Percentiles rank a stretch among this genome's conserved stretches.
Evolutionary conservation across 2,113 vertebrate species (phyloP).

Genomic region (Ornithorhynchus anatinus): DNA sequence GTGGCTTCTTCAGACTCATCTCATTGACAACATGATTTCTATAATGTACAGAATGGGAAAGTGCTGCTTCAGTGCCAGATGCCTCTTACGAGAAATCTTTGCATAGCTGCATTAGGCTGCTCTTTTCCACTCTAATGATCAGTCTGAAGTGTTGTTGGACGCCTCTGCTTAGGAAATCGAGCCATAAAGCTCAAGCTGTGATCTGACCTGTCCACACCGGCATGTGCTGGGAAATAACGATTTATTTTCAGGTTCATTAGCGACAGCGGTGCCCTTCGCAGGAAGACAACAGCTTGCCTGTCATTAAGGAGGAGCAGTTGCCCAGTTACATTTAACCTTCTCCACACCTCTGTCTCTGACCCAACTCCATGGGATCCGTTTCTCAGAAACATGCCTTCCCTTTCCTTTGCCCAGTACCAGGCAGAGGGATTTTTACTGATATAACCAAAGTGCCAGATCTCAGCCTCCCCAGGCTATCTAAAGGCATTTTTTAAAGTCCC

Average conservation of each 20-base stretch:
- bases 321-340: neutral
- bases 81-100: neutral
- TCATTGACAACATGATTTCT: too few species aligned
- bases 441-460: too few species aligned
- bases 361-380: neutral
- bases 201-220: neutral
- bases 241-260: constrained; percentile 14
- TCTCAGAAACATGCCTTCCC: too few species aligned
- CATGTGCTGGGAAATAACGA: neutral
- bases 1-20: too few species aligned
- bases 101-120: neutral
- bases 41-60: too few species aligned
- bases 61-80: too few species aligned
- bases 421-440: too few species aligned
- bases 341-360: neutral
- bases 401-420: too few species aligned
- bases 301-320: neutral
- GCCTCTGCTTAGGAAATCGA: neutral
- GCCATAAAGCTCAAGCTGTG: neutral
- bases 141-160: neutral
- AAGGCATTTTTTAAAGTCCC: too few species aligned
- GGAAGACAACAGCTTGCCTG: neutral
- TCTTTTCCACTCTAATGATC: neutral
- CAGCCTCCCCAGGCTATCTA: too few species aligned
- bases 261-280: neutral